A percentile compares a stretch with the other conserved stretches of the same genome.
Evolutionary conservation across 2,888 invertebrate species (phyloP).

Genomic region (Drosophila seclusa): DNA sequence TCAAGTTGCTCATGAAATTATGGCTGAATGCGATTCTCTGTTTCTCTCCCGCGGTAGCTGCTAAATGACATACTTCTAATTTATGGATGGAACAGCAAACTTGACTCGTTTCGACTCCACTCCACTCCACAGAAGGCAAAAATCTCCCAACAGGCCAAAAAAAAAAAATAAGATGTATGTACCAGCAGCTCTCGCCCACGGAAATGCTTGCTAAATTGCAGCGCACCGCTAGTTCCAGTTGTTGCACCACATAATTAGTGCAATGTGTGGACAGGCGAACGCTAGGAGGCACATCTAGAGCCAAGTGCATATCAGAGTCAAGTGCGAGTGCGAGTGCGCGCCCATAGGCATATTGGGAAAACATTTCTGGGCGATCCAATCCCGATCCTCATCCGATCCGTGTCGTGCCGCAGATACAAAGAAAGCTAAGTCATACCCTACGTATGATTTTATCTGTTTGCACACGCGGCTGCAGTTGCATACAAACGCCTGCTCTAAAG

Average conservation of each 20-base stretch:
- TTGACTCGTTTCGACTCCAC: slow-evolving; percentile 16
- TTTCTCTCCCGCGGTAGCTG: slow-evolving; percentile 60
- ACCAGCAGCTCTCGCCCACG: slow-evolving; percentile 59
- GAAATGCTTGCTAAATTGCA: slow-evolving; percentile 69
- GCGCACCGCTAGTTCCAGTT: slow-evolving; percentile 54
- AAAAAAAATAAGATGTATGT: slow-evolving; percentile 11
- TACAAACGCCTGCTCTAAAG: slow-evolving; percentile 22
- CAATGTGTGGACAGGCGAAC: slow-evolving; percentile 75
- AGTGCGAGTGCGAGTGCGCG: slow-evolving; percentile 13
- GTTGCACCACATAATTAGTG: slow-evolving; percentile 62
- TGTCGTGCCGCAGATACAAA: slow-evolving; percentile 55
- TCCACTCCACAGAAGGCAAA: slow-evolving; percentile 15
- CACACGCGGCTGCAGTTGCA: slow-evolving; percentile 44
- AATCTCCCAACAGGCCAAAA: slow-evolving; percentile 31
- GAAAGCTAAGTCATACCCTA: slow-evolving; percentile 30
- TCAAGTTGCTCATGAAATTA: slow-evolving; percentile 62
- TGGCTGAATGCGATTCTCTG: slow-evolving; percentile 57
- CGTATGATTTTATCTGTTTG: slow-evolving; percentile 70
- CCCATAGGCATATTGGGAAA: slow-evolving; percentile 41
- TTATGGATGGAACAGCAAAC: slow-evolving; percentile 62
- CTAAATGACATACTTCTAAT: slow-evolving; percentile 80
- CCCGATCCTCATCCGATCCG: slow-evolving; percentile 38
- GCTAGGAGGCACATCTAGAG: slow-evolving; percentile 24
- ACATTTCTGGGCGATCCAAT: slow-evolving; percentile 55
- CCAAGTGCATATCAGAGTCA: slow-evolving; percentile 15